Conservation (phyloP, 2,888 invertebrate genomes). For the Aphodius granarius region DNA sequence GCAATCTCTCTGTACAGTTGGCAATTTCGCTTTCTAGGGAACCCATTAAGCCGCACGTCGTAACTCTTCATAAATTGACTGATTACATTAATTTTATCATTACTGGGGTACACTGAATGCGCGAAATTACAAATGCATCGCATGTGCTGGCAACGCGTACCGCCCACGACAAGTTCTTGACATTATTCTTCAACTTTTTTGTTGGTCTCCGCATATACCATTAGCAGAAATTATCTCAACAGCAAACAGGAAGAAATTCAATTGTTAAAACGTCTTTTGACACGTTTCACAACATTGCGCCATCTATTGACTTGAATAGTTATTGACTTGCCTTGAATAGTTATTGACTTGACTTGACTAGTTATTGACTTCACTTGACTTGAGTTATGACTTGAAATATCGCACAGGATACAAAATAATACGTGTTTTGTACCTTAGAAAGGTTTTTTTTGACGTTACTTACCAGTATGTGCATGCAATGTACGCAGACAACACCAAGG, state of each 20-base stretch:
- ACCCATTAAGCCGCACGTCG: background rate
- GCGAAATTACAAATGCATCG: background rate
- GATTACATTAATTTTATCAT: background rate
- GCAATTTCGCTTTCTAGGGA: background rate
- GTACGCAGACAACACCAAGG: constrained; percentile 84
- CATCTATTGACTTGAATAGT: background rate
- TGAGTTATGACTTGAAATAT: too few relatives aligned
- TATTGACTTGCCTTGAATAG: too few relatives aligned
- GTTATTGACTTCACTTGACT: too few relatives aligned
- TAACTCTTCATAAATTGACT: background rate
- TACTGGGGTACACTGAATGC: background rate
- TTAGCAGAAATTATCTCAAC: background rate
- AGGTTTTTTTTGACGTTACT: constrained; percentile 44
- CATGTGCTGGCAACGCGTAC: background rate
- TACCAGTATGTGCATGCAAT: constrained; percentile 91
- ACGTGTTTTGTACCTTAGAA: too few relatives aligned
- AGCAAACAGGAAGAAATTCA: background rate
- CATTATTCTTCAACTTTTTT: constrained; percentile 5
- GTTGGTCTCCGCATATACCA: background rate
- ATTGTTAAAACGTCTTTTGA: background rate
- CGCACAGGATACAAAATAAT: too few relatives aligned
- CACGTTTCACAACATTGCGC: background rate
- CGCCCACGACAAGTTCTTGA: background rate
- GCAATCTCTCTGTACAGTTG: background rate
- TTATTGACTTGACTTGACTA: too few relatives aligned